Conservation (phyloP, 2,888 invertebrate species). For the Drosophila prolongata region DNA sequence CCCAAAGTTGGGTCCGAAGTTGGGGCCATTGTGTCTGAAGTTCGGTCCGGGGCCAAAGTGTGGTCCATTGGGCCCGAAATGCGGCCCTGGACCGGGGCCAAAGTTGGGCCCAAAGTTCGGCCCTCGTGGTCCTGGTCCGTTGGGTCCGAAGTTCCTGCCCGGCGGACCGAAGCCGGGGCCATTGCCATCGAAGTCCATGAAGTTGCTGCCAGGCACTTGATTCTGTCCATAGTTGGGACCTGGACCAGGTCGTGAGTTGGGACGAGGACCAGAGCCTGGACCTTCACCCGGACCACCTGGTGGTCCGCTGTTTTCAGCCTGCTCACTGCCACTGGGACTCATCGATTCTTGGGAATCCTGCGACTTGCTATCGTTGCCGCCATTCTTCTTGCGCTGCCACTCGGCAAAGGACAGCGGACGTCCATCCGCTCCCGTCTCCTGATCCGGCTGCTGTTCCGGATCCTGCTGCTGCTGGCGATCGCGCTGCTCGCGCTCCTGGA, state of each 20-base stretch:
- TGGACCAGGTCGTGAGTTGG: slow-evolving; percentile 12
- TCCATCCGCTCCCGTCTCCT: slow-evolving; percentile 21
- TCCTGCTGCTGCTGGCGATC: slow-evolving; percentile 7
- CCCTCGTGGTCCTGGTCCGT: slow-evolving; percentile 21
- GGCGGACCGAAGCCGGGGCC: slow-evolving; percentile 23
- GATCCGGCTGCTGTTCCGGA: not conserved
- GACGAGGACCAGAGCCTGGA: slow-evolving; percentile 4
- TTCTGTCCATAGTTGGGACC: slow-evolving; percentile 8
- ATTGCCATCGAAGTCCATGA: slow-evolving; percentile 36
- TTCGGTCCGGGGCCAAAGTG: slow-evolving; percentile 31
- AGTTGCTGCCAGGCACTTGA: slow-evolving; percentile 21
- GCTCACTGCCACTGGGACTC: slow-evolving; percentile 7
- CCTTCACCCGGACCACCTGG: not conserved
- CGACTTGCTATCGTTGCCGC: not conserved
- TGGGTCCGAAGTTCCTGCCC: slow-evolving; percentile 9
- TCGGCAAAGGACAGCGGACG: slow-evolving; percentile 67
- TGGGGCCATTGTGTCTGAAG: slow-evolving; percentile 7
- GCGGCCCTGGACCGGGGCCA: slow-evolving; percentile 23
- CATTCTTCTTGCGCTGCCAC: slow-evolving; percentile 72
- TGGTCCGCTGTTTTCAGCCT: not conserved
- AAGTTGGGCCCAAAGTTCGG: slow-evolving; percentile 30
- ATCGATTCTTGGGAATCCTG: slow-evolving; percentile 9
- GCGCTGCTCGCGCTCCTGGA: slow-evolving; percentile 63
- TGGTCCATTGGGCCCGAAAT: slow-evolving; percentile 24
- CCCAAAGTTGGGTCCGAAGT: slow-evolving; percentile 39